Evolutionary conservation across 1,140 invertebrate species (phyloP).

Genomic region (Laupala kohalensis): DNA sequence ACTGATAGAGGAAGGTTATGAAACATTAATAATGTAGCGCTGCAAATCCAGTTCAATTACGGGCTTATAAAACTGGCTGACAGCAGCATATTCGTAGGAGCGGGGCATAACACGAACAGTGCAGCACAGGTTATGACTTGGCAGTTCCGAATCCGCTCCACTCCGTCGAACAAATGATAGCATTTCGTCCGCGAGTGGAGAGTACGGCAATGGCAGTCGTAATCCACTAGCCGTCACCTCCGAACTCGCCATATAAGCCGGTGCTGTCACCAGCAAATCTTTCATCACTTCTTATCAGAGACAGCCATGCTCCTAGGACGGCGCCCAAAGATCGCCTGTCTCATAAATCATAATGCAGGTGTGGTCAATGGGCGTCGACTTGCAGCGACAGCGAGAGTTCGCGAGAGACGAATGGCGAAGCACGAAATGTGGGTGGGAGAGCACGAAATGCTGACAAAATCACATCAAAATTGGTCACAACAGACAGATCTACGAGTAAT

Average conservation of each 20-base stretch:
- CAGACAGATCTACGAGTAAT: too few species aligned
- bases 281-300: not conserved
- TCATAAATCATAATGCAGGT: not conserved
- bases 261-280: not conserved
- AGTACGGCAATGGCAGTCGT: not conserved
- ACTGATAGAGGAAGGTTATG: too few species aligned
- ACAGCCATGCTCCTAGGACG: not conserved
- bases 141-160: not conserved
- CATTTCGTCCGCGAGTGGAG: not conserved
- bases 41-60: too few species aligned
- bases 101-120: too few species aligned
- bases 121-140: too few species aligned
- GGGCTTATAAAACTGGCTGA: too few species aligned
- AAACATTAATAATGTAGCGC: too few species aligned
- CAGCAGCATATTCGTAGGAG: too few species aligned
- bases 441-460: not conserved
- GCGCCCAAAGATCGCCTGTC: not conserved
- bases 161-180: not conserved
- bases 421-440: not conserved
- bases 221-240: not conserved
- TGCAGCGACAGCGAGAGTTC: not conserved
- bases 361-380: not conserved
- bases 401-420: not conserved
- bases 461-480: too few species aligned
- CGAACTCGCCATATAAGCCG: not conserved